Evolutionary conservation across 2,888 invertebrate species (phyloP), one percentile per base, ranked within the genome.

Genomic region (Rhaphigaster nebulosa): DNA sequence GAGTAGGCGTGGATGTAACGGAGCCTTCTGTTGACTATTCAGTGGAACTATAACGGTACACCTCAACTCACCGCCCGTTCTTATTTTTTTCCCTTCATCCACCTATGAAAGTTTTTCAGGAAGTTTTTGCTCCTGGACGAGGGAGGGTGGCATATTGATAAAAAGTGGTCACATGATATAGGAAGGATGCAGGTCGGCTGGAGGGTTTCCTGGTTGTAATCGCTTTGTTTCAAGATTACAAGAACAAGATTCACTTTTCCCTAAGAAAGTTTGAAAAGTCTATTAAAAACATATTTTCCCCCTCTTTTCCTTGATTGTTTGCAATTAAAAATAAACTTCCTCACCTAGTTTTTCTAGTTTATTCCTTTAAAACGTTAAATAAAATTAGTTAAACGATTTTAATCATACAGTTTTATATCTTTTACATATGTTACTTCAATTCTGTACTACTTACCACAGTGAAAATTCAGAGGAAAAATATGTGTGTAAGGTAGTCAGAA

Each of bases 41-140:
- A 84, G 84, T 45, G 45, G 84, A 84, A 50, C 45, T 84, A 84
- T 84, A 84, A 84, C 84, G 84, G 84, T 84, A 84, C 84, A 26
- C 13, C 45, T 84, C 15, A 80, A n/a, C 84, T 41, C 84, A 6
- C 45, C 45, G n/a, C 45, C n/a, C 45, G 15, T 45, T 84, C 84
- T 84, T 50, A 84, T 84, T 84, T 84, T 84, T 84, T 84, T 10
- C 26, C 15, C 84, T 84, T 50, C 84, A 84, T 84, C 84, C 84
- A 84, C 45, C 45, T 45, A n/a, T n/a, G 26, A n/a, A 45, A n/a
- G 84, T 26, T 80, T 80, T 80, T 80, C 41, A 41, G 41, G 23
- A 41, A 6, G 41, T 80, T 84, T 84, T 84, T 84, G 38, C 45
- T n/a, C n/a, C n/a, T 45, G 0, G 6, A 15, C 41, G 45, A n/a